Percentiles rank a stretch among this genome's conserved stretches.
Evolutionary conservation across 37 sponge, comb jelly and placozoan genomes (phyloP).

Genomic region (Mnemiopsis leidyi): DNA sequence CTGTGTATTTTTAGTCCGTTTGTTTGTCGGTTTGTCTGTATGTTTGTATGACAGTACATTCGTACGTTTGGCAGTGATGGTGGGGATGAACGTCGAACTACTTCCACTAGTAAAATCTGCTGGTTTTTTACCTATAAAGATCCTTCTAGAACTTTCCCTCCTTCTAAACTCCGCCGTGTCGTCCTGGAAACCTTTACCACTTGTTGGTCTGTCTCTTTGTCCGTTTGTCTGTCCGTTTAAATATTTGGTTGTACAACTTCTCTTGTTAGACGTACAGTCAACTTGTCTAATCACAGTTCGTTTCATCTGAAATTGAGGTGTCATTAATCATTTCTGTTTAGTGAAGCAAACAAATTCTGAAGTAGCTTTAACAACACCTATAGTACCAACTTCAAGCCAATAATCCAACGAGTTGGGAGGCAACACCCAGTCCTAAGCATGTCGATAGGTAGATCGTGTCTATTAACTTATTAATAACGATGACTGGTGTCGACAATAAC

Average conservation of each 20-base stretch:
- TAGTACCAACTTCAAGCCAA: too few species aligned
- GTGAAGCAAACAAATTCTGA: too few species aligned
- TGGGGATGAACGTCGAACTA: background rate
- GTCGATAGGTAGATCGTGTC: too few species aligned
- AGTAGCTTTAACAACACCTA: too few species aligned
- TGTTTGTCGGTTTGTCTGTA: background rate
- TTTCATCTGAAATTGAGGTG: background rate
- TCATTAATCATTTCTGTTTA: too few species aligned
- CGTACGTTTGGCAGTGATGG: background rate
- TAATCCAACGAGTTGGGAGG: too few species aligned
- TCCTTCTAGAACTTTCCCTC: too few species aligned
- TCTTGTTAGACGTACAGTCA: background rate
- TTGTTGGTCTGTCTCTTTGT: background rate
- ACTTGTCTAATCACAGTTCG: background rate
- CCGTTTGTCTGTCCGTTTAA: background rate
- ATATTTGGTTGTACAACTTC: background rate
- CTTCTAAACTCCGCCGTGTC: background rate
- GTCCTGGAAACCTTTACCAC: background rate
- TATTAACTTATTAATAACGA: too few species aligned
- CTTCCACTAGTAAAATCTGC: too few species aligned
- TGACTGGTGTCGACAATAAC: too few species aligned
- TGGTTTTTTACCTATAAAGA: too few species aligned
- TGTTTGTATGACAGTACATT: background rate
- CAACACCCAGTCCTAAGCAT: too few species aligned
- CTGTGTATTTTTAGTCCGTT: background rate